Evolutionary conservation across 2,888 invertebrate species (phyloP).

Genomic region (Apomyelois bistriatella): DNA sequence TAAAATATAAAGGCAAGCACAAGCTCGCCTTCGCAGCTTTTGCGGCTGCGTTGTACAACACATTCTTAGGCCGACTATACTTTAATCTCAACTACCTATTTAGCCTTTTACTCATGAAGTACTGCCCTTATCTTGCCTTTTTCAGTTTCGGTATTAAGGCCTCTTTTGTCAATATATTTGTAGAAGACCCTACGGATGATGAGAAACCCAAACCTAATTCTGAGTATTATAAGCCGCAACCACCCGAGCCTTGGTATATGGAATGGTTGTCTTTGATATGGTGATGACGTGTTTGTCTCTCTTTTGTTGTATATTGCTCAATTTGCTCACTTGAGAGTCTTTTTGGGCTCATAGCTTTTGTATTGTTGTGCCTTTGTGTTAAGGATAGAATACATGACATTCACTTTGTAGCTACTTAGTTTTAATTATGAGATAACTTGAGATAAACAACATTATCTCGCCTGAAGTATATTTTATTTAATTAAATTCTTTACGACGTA

Average conservation of each 20-base stretch:
- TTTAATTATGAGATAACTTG: too few relatives aligned
- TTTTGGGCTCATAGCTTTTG: background rate
- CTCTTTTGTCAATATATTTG: slow-evolving; percentile 81
- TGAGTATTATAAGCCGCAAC: slow-evolving; percentile 43
- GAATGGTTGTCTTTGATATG: slow-evolving; percentile 39
- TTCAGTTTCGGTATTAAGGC: slow-evolving; percentile 81
- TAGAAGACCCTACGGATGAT: slow-evolving; percentile 55
- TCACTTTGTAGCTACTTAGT: too few relatives aligned
- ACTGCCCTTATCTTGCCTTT: slow-evolving; percentile 85
- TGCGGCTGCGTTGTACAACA: slow-evolving; percentile 51
- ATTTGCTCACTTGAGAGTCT: background rate
- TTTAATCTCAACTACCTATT: slow-evolving; percentile 82
- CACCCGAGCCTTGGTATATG: slow-evolving; percentile 44
- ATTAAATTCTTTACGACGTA: too few relatives aligned
- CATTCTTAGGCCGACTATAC: slow-evolving; percentile 76
- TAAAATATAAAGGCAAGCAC: slow-evolving; percentile 42
- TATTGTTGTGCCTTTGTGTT: too few relatives aligned
- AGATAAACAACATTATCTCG: too few relatives aligned
- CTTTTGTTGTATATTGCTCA: too few relatives aligned
- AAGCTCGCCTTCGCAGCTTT: slow-evolving; percentile 41
- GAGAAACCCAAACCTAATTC: slow-evolving; percentile 50
- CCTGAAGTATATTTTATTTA: too few relatives aligned
- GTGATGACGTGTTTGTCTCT: slow-evolving; percentile 24
- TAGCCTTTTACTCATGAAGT: slow-evolving; percentile 81
- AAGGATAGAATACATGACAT: too few relatives aligned